Percentiles rank a stretch among this genome's conserved stretches.
Conservation (phyloP, 2,113 vertebrate species). For the Tyto alba region DNA sequence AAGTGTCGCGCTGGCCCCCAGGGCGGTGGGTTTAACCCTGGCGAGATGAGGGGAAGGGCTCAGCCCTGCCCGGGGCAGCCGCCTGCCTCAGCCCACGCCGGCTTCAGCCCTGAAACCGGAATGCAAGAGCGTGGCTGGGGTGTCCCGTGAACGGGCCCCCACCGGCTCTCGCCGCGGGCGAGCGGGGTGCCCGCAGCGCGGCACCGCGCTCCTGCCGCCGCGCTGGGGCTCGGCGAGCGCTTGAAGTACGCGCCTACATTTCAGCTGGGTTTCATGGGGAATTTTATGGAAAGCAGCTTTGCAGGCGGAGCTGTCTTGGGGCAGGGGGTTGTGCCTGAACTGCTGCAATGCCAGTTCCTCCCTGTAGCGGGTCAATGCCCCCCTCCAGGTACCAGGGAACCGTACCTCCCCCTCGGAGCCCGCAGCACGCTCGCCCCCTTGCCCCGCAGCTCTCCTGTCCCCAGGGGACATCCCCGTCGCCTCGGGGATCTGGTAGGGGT, state of each 20-base stretch:
- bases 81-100: neutral
- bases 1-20: fast-evolving
- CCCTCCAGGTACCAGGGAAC: neutral
- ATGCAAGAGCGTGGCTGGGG: neutral
- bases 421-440: neutral
- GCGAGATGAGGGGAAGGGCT: neutral
- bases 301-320: neutral
- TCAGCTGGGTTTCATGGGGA: neutral
- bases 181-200: neutral
- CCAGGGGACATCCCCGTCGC: neutral
- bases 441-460: fast-evolving
- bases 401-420: fast-evolving
- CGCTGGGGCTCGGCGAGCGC: neutral
- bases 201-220: neutral
- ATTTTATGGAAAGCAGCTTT: neutral
- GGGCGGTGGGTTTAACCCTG: fast-evolving
- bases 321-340: neutral
- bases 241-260: neutral
- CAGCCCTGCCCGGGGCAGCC: neutral
- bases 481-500: neutral
- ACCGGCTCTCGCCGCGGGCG: neutral
- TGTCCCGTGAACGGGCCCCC: neutral
- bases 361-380: fast-evolving
- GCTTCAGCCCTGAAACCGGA: neutral
- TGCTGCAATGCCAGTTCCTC: neutral